Conservation (phyloP, 37 sponge, comb jelly and placozoan species). For the Amphimedon queenslandica region DNA sequence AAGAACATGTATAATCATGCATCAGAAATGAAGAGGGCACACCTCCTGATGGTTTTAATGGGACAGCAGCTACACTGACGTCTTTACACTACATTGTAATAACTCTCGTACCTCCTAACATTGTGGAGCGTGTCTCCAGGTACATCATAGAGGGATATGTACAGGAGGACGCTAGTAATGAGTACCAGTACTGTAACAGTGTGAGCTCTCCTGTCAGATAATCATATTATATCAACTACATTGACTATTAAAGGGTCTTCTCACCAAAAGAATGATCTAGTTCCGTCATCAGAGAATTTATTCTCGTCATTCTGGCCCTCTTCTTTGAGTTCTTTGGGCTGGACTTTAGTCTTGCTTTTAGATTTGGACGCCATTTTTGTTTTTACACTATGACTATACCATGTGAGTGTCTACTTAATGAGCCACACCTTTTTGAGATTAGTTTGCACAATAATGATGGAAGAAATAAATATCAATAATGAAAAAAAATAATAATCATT, state of each 20-base stretch:
- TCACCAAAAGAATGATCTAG: slow-evolving; percentile 62
- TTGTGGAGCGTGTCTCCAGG: slow-evolving; percentile 58
- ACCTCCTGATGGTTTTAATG: too few species aligned
- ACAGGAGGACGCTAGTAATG: slow-evolving; percentile 41
- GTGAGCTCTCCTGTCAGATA: slow-evolving; percentile 63
- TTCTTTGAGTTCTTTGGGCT: background rate
- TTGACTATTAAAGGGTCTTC: background rate
- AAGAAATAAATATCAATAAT: too few species aligned
- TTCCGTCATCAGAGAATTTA: slow-evolving; percentile 58
- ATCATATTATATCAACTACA: background rate
- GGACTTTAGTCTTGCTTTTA: too few species aligned
- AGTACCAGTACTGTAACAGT: slow-evolving; percentile 65
- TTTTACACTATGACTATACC: too few species aligned
- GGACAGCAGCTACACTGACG: too few species aligned
- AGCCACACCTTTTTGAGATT: too few species aligned
- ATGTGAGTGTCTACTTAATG: too few species aligned
- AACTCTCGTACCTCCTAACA: slow-evolving; percentile 13
- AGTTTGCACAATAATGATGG: too few species aligned
- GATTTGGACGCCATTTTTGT: too few species aligned
- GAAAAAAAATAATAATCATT: too few species aligned
- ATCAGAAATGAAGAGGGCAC: too few species aligned
- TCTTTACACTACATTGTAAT: background rate
- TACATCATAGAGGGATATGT: slow-evolving; percentile 53
- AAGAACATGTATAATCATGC: too few species aligned
- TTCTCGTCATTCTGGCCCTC: background rate